Evolutionary conservation across 2,113 vertebrate genomes (phyloP).

Genomic region (Oreochromis tanganicae): DNA sequence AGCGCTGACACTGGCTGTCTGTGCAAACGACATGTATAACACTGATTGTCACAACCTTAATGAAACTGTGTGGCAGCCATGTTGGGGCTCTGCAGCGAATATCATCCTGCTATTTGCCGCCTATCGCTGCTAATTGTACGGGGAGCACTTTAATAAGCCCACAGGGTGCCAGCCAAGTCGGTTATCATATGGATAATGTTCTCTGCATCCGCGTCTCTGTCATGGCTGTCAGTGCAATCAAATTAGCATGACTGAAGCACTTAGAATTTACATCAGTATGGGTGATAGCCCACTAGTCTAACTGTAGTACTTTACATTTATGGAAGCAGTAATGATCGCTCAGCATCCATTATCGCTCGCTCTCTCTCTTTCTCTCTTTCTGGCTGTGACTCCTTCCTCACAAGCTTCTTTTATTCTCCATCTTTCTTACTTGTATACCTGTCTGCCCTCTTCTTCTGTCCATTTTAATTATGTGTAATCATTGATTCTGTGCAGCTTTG

Average conservation of each 20-base stretch:
- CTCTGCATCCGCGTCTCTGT: conserved; percentile 8
- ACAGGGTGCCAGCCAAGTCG: conserved; percentile 16
- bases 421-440: neutral
- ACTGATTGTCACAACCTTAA: neutral
- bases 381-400: neutral
- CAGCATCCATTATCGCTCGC: neutral
- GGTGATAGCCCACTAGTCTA: conserved; percentile 32
- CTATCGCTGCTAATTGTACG: conserved; percentile 12
- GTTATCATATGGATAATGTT: conserved; percentile 40
- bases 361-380: neutral
- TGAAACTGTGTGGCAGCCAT: neutral
- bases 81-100: neutral
- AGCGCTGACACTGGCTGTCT: neutral
- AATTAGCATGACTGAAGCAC: conserved; percentile 56
- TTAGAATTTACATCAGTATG: conserved; percentile 48
- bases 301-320: conserved; percentile 46
- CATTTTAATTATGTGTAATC: conserved; percentile 23
- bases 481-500: conserved; percentile 6
- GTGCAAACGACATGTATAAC: neutral
- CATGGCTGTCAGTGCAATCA: conserved; percentile 47
- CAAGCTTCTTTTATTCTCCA: neutral
- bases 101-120: neutral
- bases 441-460: neutral
- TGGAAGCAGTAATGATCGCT: conserved; percentile 40
- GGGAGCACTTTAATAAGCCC: conserved; percentile 19